Conservation (phyloP, 2,888 invertebrate genomes). For the Isotomurus palustris region DNA sequence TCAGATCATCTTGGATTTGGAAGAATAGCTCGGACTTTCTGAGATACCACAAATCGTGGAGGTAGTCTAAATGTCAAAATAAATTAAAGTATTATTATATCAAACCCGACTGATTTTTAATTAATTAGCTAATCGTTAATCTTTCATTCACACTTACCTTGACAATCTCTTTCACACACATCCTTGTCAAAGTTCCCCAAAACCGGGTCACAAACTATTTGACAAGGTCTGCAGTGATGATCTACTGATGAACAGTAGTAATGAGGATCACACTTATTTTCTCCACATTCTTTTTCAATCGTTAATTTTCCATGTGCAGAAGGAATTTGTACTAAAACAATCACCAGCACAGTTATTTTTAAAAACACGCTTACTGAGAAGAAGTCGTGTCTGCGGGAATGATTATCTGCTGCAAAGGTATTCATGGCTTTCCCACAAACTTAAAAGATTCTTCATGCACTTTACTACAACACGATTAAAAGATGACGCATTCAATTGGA, state of each 20-base stretch:
- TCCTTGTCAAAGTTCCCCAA: conserved; percentile 23
- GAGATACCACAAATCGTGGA: conserved; percentile 31
- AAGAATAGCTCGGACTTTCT: conserved; percentile 15
- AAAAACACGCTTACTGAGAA: too few relatives aligned
- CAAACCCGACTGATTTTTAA: neutral
- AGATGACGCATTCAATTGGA: too few relatives aligned
- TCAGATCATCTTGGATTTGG: conserved; percentile 19
- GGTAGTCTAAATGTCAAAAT: conserved; percentile 16
- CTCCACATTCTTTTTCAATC: conserved; percentile 23
- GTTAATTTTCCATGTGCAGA: conserved; percentile 20
- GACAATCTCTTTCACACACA: conserved; percentile 28
- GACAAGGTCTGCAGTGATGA: conserved; percentile 28
- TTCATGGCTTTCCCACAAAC: too few relatives aligned
- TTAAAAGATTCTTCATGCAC: too few relatives aligned
- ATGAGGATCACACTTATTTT: conserved; percentile 25
- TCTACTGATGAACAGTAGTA: conserved; percentile 23
- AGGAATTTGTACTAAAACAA: too few relatives aligned
- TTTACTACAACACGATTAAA: too few relatives aligned
- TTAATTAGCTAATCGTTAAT: neutral
- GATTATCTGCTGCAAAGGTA: too few relatives aligned
- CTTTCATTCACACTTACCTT: conserved; percentile 14
- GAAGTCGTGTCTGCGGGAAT: too few relatives aligned
- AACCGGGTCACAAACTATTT: conserved; percentile 20
- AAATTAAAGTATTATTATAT: neutral
- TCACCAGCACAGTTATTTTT: too few relatives aligned